Base-by-base conservation (phyloP, 2,888 invertebrate species). In the Julus scanicus region DNA sequence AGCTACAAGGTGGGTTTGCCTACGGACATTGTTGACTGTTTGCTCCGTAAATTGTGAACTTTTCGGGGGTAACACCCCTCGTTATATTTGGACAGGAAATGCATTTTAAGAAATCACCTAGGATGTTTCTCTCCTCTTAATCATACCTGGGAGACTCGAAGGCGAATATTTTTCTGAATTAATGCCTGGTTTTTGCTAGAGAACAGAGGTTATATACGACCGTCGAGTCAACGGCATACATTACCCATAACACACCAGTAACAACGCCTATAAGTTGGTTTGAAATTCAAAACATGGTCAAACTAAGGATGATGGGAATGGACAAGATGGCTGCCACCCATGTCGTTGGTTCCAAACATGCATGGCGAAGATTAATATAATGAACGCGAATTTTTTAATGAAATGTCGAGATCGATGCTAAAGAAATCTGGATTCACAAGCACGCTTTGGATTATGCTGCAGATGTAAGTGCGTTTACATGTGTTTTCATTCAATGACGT, bases 11-110 rank as follows among this genome's bases (percentile, higher is more conserved):
- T 39, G 80, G 80, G 37, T 37, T 39, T 80, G 37, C 80, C 37
- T 39, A 29, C 11, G 37, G 80, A 37, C 80, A 80, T 80, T 37
- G 80, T 80, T 80, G 3, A 37, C 37, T 13, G 37, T 80, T 80
- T 37, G 80, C 80, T 80, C 37, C 13, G 80, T 80, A 80, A 80
- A 80, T 80, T 80, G 11, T 80, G 37, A 4, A 29, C 37, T 17
- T 29, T 80, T 39, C 80, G 37, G 29, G 80, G 80, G 15, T 13
- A 80, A 37, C 80, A 29, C 80, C 80, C 80, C 80, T 80, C 37
- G 80, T 80, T 80, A 37, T 15, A 5, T 80, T 80, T 37, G 29
- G 80, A 80, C 80, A 80, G 80, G 80, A 80, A 80, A 80, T 37
- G 37, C 80, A 80, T 80, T 80, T 37, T 37, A 37, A 37, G 80